phyloP scores from a whole-genome alignment of 2,797 vertebrate genomes.

The Benthosema pterotum region DNA sequence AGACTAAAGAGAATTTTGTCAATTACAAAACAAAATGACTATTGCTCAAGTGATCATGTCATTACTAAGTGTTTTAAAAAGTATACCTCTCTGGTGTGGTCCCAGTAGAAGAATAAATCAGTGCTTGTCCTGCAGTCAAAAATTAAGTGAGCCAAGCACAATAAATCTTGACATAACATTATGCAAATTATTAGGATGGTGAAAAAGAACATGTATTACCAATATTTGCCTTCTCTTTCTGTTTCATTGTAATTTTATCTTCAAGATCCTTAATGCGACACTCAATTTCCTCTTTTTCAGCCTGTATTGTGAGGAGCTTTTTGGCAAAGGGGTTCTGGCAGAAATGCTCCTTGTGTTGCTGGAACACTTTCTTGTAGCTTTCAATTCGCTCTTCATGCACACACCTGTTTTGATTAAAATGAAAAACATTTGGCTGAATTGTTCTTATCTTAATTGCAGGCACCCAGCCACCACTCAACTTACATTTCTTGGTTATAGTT shows the following conservation, averaged over 20 bases:
- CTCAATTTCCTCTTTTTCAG: conserved; percentile 71
- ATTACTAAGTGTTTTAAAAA: conserved; percentile 4
- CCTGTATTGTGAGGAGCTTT: conserved; percentile 69
- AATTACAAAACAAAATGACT: conserved; percentile 18
- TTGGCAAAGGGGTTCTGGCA: conserved; percentile 67
- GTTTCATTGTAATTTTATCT: conserved; percentile 67
- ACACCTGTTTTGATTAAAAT: conserved; percentile 60
- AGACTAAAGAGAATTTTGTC: conserved; percentile 32
- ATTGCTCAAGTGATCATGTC: conserved; percentile 3
- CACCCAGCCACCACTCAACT: conserved; percentile 26
- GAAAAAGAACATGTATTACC: conserved; percentile 53
- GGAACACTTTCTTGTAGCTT: conserved; percentile 66
- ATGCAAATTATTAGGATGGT: conserved; percentile 6
- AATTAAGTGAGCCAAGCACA: conserved; percentile 17
- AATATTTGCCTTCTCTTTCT: conserved; percentile 61
- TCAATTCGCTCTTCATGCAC: conserved; percentile 72
- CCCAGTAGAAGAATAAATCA: conserved; percentile 29
- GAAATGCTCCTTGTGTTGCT: conserved; percentile 71
- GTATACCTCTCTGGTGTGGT: conserved; percentile 57
- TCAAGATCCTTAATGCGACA: conserved; percentile 66
- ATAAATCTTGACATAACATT: conserved; percentile 16
- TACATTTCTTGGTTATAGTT: conserved; percentile 72
- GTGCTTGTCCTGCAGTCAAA: conserved; percentile 44
- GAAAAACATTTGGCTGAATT: not conserved
- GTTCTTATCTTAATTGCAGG: not conserved